Evolutionary conservation across 2,888 invertebrate species (phyloP), one percentile per base, ranked within the genome.

Genomic region (Linnaemya vulpina): DNA sequence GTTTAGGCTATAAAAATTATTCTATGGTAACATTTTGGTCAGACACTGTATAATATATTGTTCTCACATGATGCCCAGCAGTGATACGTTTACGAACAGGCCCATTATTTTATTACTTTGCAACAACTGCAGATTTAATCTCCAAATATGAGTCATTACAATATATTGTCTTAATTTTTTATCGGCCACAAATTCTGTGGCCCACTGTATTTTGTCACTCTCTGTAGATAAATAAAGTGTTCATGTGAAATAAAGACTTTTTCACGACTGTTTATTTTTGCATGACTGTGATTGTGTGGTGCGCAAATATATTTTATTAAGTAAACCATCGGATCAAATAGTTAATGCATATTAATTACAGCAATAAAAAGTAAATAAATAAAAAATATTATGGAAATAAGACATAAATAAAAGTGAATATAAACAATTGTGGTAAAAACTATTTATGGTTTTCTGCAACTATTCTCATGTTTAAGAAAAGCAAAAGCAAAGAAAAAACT

Each of bases 311-410:
- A 25, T 30, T 25, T 71, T 71, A 63, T 82, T 43, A 71, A 82
- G 58, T 73, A 83, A 83, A 77, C 65, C 71, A 70, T 77, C 76
- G 51, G 58, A 82, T 82, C 71, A 73, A 77, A 82, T 73, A 82
- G 71, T 71, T 67, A 82, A 82, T 82, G 76, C 76, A 82, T 77
- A 83, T 82, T 82, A 76, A 82, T 76, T 62, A 81, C 43, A 46
- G 20, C 17, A 46, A 62, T 38, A 70, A 46, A 46, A 68, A 51
- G 20, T 38, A 63, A 71, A 82, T 20, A 71, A 46, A 82, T 38
- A 82, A 65, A 71, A 71, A 30, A 60, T 30, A 46, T 30, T 74
- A 13, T 22, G 5, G 20, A 53, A 17, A 58, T 35, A 55, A 58
- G 10, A 49, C 13, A 53, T 10, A 62, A 15, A n/a, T 8, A 58